Evolutionary conservation across 2,888 invertebrate genomes (phyloP).

Genomic region (Sericinus montela): DNA sequence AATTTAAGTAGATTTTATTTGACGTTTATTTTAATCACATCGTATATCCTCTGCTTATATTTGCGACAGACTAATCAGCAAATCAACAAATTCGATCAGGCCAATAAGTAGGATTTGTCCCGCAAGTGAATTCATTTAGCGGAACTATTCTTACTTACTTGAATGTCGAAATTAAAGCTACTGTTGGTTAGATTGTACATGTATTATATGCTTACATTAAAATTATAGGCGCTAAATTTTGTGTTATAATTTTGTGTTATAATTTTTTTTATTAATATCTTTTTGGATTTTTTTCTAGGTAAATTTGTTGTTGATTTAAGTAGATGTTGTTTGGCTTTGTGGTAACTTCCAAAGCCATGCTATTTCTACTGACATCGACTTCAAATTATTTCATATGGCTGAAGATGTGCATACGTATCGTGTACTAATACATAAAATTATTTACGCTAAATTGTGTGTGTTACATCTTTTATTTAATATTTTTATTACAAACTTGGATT

Average conservation of each 20-base stretch:
- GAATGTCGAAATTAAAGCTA: constrained; percentile 5
- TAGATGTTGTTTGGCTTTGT: constrained; percentile 29
- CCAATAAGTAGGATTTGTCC: constrained; percentile 28
- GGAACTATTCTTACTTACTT: constrained; percentile 21
- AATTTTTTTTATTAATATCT: too few species aligned
- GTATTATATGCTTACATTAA: too few species aligned
- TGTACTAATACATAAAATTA: too few species aligned
- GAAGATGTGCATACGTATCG: too few species aligned
- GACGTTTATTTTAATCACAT: too few species aligned
- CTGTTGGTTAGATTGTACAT: too few species aligned
- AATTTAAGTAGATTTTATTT: too few species aligned
- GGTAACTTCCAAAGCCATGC: constrained; percentile 9
- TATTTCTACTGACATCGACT: constrained; percentile 19
- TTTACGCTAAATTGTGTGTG: too few species aligned
- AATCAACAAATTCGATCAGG: neutral
- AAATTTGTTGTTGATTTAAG: constrained; percentile 24
- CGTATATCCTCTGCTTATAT: constrained; percentile 27
- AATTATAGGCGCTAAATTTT: too few species aligned
- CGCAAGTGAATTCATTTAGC: constrained; percentile 19
- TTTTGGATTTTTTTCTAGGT: neutral
- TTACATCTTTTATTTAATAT: too few species aligned
- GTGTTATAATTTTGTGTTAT: too few species aligned
- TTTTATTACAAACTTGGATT: too few species aligned
- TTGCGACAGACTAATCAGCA: constrained; percentile 1
- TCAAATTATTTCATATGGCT: constrained; percentile 7